Evolutionary conservation across 2,113 vertebrate species (phyloP).

Genomic region (Actenoides hombroni): DNA sequence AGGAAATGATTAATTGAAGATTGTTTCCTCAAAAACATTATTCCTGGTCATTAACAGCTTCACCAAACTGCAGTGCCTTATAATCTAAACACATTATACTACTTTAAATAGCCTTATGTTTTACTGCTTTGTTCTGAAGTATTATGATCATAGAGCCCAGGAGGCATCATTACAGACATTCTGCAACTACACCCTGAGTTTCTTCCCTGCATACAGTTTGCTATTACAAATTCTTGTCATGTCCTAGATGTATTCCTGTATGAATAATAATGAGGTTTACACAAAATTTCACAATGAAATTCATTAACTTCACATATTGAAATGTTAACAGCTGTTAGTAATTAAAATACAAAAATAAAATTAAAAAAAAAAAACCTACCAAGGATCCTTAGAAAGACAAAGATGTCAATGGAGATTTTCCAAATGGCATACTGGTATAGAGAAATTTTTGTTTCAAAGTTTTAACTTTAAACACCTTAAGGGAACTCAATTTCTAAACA

Average conservation of each 20-base stretch:
- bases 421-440: not conserved
- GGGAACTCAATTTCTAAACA: not conserved
- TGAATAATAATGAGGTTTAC: conserved; percentile 22
- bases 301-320: not conserved
- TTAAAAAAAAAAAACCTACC: not conserved
- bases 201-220: conserved; percentile 19
- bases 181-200: conserved; percentile 20
- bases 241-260: conserved; percentile 28
- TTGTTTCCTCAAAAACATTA: conserved; percentile 78
- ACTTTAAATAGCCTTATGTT: conserved; percentile 69
- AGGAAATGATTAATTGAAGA: conserved; percentile 82
- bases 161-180: conserved; percentile 62
- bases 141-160: conserved; percentile 48
- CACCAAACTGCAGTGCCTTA: conserved; percentile 60
- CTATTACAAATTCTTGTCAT: conserved; percentile 14
- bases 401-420: not conserved
- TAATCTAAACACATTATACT: conserved; percentile 67
- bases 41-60: conserved; percentile 77
- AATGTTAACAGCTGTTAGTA: conserved; percentile 16
- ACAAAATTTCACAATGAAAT: conserved; percentile 5
- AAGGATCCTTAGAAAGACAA: not conserved
- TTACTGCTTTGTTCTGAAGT: conserved; percentile 63
- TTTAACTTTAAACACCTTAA: not conserved
- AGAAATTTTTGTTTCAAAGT: not conserved
- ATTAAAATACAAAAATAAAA: not conserved